phyloP scores from a whole-genome alignment of 2,888 invertebrate genomes.

The Tortricodes alternella region DNA sequence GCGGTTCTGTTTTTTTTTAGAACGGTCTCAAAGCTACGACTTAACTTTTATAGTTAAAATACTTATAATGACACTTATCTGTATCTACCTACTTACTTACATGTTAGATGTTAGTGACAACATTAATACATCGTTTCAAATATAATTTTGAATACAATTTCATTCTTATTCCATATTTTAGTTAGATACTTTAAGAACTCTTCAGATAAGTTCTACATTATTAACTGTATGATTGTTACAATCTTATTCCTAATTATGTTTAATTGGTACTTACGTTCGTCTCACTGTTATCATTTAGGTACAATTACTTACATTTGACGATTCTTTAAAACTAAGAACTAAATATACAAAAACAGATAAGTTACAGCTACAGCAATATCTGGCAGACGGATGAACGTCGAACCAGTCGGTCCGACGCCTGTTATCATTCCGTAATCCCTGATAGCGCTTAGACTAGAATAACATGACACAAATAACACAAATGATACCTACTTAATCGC shows the following conservation, averaged over 20 bases:
- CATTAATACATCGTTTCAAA: no score
- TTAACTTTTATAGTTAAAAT: no score
- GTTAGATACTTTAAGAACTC: background rate
- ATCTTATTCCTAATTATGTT: no score
- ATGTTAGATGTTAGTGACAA: no score
- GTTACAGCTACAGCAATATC: slow-evolving; percentile 12
- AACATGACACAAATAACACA: slow-evolving; percentile 1
- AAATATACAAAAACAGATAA: slow-evolving; percentile 8
- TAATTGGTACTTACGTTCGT: background rate
- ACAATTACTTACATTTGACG: slow-evolving; percentile 1
- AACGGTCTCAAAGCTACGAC: no score
- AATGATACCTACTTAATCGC: background rate
- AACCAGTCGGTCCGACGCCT: slow-evolving; percentile 18
- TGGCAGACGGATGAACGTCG: slow-evolving; percentile 8
- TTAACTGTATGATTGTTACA: background rate
- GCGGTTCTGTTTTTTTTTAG: no score
- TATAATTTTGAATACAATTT: no score
- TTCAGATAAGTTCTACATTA: background rate
- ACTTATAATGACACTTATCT: no score
- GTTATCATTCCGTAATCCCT: slow-evolving; percentile 10
- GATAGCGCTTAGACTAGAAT: slow-evolving; percentile 5
- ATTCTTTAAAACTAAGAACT: background rate
- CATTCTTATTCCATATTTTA: background rate
- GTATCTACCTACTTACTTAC: no score
- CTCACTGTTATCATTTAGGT: background rate